A percentile compares a stretch with the other conserved stretches of the same genome.
phyloP scores from a whole-genome alignment of 2,888 invertebrate genomes.

The Pollenia angustigena region DNA sequence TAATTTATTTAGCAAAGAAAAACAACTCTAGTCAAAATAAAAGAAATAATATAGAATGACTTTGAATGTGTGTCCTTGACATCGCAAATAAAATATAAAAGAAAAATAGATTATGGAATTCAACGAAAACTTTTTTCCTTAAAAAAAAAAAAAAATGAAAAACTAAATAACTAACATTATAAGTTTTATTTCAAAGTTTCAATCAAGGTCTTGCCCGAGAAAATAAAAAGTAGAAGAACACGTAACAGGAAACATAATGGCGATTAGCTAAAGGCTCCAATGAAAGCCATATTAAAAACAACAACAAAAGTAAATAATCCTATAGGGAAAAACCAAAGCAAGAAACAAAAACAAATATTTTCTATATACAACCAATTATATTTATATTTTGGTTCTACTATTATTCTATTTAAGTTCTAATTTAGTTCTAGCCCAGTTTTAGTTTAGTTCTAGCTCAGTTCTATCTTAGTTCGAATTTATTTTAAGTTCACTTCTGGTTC shows the following conservation, averaged over 20 bases:
- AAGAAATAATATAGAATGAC: slow-evolving; percentile 34
- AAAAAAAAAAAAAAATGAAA: not conserved
- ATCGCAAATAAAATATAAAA: slow-evolving; percentile 19
- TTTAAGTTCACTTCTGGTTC: no score
- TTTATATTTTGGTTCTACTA: no score
- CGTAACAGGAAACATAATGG: slow-evolving; percentile 20
- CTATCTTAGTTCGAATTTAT: no score
- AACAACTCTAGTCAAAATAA: slow-evolving; percentile 11
- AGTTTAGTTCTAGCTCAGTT: no score
- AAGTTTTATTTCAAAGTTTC: not conserved
- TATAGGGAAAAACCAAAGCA: no score
- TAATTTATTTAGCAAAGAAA: slow-evolving; percentile 13
- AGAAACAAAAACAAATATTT: no score
- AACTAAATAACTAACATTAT: not conserved
- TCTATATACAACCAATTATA: no score
- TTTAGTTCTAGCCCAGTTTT: no score
- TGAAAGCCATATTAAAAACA: not conserved
- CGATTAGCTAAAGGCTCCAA: slow-evolving; percentile 46
- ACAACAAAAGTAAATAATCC: not conserved
- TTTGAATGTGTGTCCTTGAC: slow-evolving; percentile 52
- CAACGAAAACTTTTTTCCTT: not conserved
- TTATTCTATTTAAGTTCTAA: no score
- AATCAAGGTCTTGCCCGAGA: not conserved
- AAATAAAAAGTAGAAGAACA: not conserved
- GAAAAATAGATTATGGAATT: no score